Evolutionary conservation across 1,140 invertebrate genomes (phyloP), one percentile per base, ranked within the genome.

Genomic region (Periplaneta americana): DNA sequence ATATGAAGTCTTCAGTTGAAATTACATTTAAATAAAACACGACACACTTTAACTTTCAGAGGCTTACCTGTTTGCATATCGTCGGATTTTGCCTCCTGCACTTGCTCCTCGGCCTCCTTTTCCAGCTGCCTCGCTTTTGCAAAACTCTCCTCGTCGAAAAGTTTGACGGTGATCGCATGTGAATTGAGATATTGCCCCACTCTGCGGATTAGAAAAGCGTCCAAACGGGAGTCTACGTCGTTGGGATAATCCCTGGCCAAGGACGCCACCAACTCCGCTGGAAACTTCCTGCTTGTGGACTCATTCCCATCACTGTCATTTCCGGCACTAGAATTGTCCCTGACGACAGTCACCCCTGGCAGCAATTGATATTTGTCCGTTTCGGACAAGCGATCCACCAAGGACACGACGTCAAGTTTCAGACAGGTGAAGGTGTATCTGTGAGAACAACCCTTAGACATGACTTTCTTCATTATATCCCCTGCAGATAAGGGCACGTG

Each of bases 321-420:
- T 9, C 35, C 36, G 28, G 89, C 89, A 9, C 90, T 89, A 75
- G 89, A 89, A 2, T 88, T 87, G 87, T 95, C 94, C 81, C 93
- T 93, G 22, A 95, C 91, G 32, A 95, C 90, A 78, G 91, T 93
- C 0, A 96, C 89, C 75, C 94, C 94, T 0, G 94, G 94, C 11
- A 95, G 84, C 0, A 96, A 89, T 80, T 92, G 90, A 31, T 81
- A 81, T n/a, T 75, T 34, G 37, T 93, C 89, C 75, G 92, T 91
- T 76, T 92, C 90, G 34, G 92, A 93, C 6, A 96, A 85, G 83
- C 92, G 92, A 84, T 96, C 94, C 35, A 96, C 89, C 84, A 95
- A 91, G 1, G 93, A 92, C 17, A 95, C 92, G n/a, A 95, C 91
- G 87, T 95, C 94, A 76, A 96, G 88, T 86, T 96, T 96, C 18